Base-by-base conservation (phyloP, 2,113 vertebrate species). In the Sigmodon hispidus region DNA sequence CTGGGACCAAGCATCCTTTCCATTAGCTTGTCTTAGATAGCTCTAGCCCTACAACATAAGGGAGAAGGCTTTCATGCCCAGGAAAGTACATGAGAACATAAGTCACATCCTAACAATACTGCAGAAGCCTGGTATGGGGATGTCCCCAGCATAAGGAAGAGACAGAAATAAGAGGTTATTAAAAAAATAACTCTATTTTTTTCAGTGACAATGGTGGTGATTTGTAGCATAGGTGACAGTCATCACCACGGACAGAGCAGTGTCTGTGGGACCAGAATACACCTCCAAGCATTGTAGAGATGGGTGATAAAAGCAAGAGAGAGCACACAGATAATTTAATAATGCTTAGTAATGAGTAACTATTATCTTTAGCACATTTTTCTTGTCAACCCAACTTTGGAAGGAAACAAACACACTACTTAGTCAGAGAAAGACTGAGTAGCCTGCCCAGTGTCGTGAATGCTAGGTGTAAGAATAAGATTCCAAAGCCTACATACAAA, bases 381-480 rank as follows among this genome's bases (percentile, higher is more conserved):
- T 50, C n/a, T 79, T 77, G 77, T 69, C 70, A 90, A 50, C 36
- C 24, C 15, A 85, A 13, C 45, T 89, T 93, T 40, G 69, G 80
- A 90, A 89, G 75, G 80, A 90, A 89, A 69, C n/a, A 81, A 67
- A 57, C 57, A 88, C 84, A 81, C 9, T 34, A 55, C 76, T 40
- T 10, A 19, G 31, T 34, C 83, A 94, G 89, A 88, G 57, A 73
- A 43, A 63, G 57, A 31, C 57, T 83, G 79, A 15, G n/a, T 7
- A 40, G 24, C 59, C 31, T 72, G 7, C 6, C 61, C 9, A 34
- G 31, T 29, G 11, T 87, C 5, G 0, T 80, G 63, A 83, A 59
- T 26, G 26, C 21, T 73, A 79, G 59, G 52, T 6, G 0, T 72
- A 43, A 43, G 87, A 61, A 59, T 0, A 80, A 55, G 55, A 87